phyloP scores from a whole-genome alignment of 2,888 invertebrate species.

The Agrotis segetum region DNA sequence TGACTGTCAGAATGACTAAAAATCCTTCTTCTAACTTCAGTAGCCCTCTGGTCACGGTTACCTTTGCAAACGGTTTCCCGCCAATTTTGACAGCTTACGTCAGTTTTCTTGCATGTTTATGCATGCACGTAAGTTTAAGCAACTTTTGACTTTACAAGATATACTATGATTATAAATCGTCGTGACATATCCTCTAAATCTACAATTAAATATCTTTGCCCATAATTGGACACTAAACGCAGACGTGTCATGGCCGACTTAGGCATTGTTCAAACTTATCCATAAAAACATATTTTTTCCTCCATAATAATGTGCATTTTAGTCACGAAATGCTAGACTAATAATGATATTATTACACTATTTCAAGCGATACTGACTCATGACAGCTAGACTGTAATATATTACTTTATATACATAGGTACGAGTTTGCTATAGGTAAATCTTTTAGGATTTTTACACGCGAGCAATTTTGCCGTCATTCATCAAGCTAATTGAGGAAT shows the following conservation, averaged over 20 bases:
- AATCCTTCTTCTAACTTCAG: too few species aligned
- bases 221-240: constrained; percentile 54
- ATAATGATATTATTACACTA: constrained; percentile 44
- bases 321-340: constrained; percentile 54
- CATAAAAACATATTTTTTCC: constrained; percentile 54
- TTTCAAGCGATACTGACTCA: constrained; percentile 58
- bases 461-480: constrained; percentile 35
- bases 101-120: neutral
- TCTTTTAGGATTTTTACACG: constrained; percentile 45
- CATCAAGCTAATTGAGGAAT: constrained; percentile 17
- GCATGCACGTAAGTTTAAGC: neutral
- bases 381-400: constrained; percentile 49
- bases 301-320: constrained; percentile 39
- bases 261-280: constrained; percentile 42
- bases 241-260: constrained; percentile 54
- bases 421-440: constrained; percentile 37
- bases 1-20: too few species aligned
- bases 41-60: too few species aligned
- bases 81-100: constrained; percentile 1
- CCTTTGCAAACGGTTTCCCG: too few species aligned
- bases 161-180: constrained; percentile 1
- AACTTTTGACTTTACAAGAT: constrained; percentile 9
- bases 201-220: constrained; percentile 35
- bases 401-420: constrained; percentile 22
- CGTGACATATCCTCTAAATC: constrained; percentile 15